Evolutionary conservation across 30 jellyfish, hydroid and myxozoan species (phyloP).

Genomic region (Aurelia sp.): DNA sequence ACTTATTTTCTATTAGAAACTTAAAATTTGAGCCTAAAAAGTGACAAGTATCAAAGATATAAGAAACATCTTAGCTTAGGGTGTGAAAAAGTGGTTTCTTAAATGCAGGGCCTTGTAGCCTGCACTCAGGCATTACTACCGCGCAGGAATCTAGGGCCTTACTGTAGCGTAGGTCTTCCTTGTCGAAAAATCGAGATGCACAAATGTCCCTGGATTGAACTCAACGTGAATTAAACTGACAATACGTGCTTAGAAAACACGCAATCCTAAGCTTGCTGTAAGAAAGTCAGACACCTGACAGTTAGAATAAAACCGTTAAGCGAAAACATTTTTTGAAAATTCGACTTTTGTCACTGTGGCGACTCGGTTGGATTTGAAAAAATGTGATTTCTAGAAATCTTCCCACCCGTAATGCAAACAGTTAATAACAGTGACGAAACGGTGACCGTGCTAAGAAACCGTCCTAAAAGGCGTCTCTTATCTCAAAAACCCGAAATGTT

Average conservation of each 20-base stretch:
- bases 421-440: slow-evolving; percentile 33
- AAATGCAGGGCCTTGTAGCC: no score
- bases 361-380: slow-evolving; percentile 19
- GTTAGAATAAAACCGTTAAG: not conserved
- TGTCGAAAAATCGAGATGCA: no score
- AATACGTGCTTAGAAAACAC: not conserved
- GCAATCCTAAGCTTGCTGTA: not conserved
- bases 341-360: slow-evolving; percentile 28
- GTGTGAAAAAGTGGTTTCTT: no score
- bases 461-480: slow-evolving; percentile 26
- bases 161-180: no score
- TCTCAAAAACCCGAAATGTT: slow-evolving; percentile 6
- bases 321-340: slow-evolving; percentile 1
- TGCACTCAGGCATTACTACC: no score
- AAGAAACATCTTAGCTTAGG: no score
- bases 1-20: no score
- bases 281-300: not conserved
- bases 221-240: no score
- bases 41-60: no score
- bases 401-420: slow-evolving; percentile 19
- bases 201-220: no score
- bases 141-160: no score
- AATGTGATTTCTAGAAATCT: slow-evolving; percentile 33
- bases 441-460: slow-evolving; percentile 10
- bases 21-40: no score